These are phyloP conservation scores for Ammodytes dubius DNA, from an alignment of 2,113 vertebrate genomes.

Conservation along the genomic window DNA sequence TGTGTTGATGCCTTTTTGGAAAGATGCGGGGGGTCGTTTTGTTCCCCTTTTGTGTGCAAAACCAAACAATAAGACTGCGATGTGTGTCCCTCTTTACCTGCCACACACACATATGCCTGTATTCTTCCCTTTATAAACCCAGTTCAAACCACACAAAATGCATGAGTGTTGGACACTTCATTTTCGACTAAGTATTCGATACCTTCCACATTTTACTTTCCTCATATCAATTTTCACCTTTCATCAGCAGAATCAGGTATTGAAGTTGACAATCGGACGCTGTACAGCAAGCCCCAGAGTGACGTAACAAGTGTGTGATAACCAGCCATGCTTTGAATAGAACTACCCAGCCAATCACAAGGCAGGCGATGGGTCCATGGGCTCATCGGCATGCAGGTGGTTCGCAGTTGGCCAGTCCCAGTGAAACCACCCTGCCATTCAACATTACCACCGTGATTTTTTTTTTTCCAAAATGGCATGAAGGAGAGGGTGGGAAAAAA, in stretches of 20 bases:
- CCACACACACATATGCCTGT: neutral
- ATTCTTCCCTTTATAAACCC: neutral
- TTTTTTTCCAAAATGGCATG: constrained; percentile 75
- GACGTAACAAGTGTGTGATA: constrained; percentile 30
- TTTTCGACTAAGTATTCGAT: neutral
- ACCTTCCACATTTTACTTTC: constrained; percentile 1
- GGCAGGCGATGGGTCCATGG: constrained; percentile 18
- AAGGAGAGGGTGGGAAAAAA: constrained; percentile 63
- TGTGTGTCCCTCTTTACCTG: constrained; percentile 16
- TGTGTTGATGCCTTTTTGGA: constrained; percentile 76
- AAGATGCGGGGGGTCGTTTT: constrained; percentile 47
- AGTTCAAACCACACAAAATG: neutral
- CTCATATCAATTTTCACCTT: constrained; percentile 1
- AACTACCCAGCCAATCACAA: constrained; percentile 48
- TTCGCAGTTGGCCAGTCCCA: constrained; percentile 53
- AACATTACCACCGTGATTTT: constrained; percentile 74
- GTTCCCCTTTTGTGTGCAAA: constrained; percentile 46
- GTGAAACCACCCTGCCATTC: constrained; percentile 79
- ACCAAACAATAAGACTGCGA: constrained; percentile 14
- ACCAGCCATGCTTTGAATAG: constrained; percentile 26
- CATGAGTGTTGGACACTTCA: neutral
- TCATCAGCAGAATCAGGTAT: constrained; percentile 19
- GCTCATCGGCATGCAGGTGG: constrained; percentile 75
- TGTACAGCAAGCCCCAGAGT: constrained; percentile 16
- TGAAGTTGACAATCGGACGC: constrained; percentile 21